Conservation (phyloP, 2,113 vertebrate genomes). For the Axis porcinus region DNA sequence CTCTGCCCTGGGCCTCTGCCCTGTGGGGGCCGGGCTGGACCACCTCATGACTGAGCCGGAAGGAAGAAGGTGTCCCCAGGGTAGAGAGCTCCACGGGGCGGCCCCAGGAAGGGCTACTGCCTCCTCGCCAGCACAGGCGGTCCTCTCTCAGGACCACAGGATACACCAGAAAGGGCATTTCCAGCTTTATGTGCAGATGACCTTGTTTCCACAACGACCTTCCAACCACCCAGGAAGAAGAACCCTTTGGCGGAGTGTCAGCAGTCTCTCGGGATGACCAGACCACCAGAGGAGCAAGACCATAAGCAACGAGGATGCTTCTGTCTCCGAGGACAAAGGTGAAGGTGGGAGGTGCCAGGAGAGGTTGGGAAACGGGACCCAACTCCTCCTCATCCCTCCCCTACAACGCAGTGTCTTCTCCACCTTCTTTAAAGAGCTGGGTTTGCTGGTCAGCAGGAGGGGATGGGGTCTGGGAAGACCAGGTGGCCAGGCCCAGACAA, state of each 20-base stretch:
- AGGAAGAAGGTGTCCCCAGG: neutral
- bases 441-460: neutral
- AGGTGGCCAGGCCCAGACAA: neutral
- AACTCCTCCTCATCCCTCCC: neutral
- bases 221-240: neutral
- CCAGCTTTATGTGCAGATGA: neutral
- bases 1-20: neutral
- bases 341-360: neutral
- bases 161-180: neutral
- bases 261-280: neutral
- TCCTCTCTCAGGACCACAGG: neutral
- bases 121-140: rapidly evolving
- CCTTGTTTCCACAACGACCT: neutral
- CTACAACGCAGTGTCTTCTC: neutral
- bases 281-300: neutral
- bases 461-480: neutral
- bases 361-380: rapidly evolving
- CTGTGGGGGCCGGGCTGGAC: too few species aligned
- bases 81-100: neutral
- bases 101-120: too few species aligned
- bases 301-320: neutral
- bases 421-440: neutral
- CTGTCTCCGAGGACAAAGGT: neutral
- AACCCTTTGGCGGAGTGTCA: neutral
- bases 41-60: neutral